Base-by-base conservation (phyloP, 23 tunicate genomes). In the Oikopleura albicans region DNA sequence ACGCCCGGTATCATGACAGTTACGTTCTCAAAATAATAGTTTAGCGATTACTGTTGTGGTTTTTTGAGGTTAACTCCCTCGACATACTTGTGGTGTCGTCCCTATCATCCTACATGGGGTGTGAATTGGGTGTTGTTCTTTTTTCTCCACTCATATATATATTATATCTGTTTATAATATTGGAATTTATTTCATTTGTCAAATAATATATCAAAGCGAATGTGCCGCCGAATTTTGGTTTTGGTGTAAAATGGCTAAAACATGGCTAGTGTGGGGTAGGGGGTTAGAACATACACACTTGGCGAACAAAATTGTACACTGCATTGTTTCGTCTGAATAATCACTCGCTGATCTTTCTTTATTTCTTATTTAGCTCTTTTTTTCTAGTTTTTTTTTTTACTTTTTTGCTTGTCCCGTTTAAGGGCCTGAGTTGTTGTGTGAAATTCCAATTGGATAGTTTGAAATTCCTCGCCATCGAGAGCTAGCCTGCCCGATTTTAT, bases 271-370 rank as follows among this genome's bases (percentile, higher is more conserved):
- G n/a, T n/a, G n/a, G n/a, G n/a, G n/a, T n/a, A n/a, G n/a, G n/a
- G n/a, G n/a, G n/a, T n/a, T n/a, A n/a, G n/a, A n/a, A n/a, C n/a
- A n/a, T n/a, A n/a, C n/a, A n/a, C n/a, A n/a, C n/a, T n/a, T n/a
- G n/a, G n/a, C n/a, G n/a, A n/a, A n/a, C 16, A 49, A 49, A 49
- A 49, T 49, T 49, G 63, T 49, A 22, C 12, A 12, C 22, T 22
- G 63, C 63, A 49, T 49, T 49, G 63, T 49, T 49, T 49, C 63
- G 63, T 49, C 63, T 49, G 63, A 49, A 49, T 49, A 49, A 49
- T 49, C 63, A 22, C 63, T n/a, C 63, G 63, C 63, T 12, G 63
- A 8, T 12, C 63, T 8, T 49, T 12, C 22, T 49, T 12, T 49
- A 49, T 22, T 22, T 22, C 63, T 49, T 49, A 49, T 49, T 49